Conservation (phyloP, 2,888 invertebrate species). For the Ariolimax columbianus region DNA sequence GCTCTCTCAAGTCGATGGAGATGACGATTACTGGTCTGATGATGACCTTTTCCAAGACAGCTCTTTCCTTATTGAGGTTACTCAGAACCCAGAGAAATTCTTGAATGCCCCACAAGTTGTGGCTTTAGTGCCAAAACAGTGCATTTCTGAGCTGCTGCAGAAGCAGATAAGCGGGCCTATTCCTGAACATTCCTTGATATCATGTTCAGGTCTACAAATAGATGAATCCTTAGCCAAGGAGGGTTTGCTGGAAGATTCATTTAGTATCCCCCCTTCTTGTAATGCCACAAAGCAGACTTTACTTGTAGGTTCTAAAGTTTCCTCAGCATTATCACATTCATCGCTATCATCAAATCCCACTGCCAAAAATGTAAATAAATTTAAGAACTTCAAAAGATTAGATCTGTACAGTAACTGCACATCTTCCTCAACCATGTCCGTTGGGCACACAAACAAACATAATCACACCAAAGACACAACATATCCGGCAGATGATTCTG, state of each 20-base stretch:
- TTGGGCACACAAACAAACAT: not conserved
- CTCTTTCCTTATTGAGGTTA: slow-evolving; percentile 49
- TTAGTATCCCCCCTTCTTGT: slow-evolving; percentile 27
- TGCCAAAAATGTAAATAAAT: not conserved
- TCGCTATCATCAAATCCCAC: not conserved
- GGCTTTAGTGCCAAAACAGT: not conserved
- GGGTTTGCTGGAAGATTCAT: not conserved
- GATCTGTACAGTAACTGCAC: not conserved
- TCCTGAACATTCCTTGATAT: not conserved
- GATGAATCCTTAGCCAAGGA: not conserved
- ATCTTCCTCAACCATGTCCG: not conserved
- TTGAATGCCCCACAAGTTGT: not conserved
- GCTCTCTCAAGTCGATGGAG: not conserved
- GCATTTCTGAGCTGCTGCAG: not conserved
- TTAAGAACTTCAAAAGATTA: not conserved
- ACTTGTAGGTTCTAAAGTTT: not conserved
- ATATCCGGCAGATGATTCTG: not conserved
- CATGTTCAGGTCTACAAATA: not conserved
- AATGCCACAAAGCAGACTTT: not conserved
- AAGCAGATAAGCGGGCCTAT: not conserved
- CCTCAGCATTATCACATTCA: not conserved
- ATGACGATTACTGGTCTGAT: slow-evolving; percentile 44
- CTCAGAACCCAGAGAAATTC: slow-evolving; percentile 49
- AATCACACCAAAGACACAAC: not conserved
- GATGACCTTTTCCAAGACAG: slow-evolving; percentile 49